Evolutionary conservation across 2,797 vertebrate species (phyloP).

Genomic region (Alcedo atthis): DNA sequence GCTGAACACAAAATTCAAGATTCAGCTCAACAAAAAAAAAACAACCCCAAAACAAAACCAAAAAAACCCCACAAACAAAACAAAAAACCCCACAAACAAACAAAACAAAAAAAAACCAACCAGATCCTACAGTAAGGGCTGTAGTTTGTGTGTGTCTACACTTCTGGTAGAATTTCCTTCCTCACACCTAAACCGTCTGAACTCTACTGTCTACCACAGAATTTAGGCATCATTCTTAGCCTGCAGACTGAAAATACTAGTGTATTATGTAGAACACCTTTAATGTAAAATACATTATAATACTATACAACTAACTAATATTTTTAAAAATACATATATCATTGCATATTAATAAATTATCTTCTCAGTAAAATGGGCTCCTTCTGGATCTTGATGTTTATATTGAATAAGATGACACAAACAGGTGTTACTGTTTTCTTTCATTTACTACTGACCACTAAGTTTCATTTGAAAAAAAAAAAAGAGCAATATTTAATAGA

Average conservation of each 20-base stretch:
- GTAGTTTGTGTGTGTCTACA: background rate
- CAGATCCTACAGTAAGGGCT: background rate
- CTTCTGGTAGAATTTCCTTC: background rate
- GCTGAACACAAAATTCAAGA: constrained; percentile 28
- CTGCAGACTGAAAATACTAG: background rate
- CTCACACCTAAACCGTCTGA: background rate
- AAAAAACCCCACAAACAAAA: background rate
- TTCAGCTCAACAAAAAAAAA: background rate
- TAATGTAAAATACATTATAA: constrained; percentile 1
- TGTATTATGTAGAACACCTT: background rate
- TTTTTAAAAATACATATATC: background rate
- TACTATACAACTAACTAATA: background rate
- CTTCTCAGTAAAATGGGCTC: background rate
- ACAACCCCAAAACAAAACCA: background rate
- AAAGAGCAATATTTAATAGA: background rate
- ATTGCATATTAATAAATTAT: background rate
- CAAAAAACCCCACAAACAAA: background rate
- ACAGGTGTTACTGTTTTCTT: background rate
- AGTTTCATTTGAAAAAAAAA: background rate
- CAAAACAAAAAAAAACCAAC: no score
- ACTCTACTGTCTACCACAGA: background rate
- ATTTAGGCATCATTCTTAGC: background rate
- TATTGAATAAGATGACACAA: background rate
- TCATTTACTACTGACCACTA: background rate
- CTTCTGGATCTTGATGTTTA: background rate